These are phyloP conservation scores for Drosophila mojavensis DNA, from an alignment of 1,140 invertebrate genomes.

Conservation along the genomic window DNA sequence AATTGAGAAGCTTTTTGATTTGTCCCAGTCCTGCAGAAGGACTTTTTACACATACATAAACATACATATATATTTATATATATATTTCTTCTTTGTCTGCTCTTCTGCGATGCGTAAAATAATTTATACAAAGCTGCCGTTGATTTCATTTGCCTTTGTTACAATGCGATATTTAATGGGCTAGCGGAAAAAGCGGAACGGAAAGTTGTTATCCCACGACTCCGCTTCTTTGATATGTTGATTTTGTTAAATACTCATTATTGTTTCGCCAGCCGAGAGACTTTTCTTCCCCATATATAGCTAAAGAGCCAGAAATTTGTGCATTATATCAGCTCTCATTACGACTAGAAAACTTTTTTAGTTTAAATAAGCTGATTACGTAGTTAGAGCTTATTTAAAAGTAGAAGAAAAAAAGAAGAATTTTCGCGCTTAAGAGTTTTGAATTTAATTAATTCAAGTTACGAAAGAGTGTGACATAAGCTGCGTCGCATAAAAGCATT, in stretches of 20 bases:
- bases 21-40: constrained; percentile 35
- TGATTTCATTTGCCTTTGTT: constrained; percentile 70
- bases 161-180: constrained; percentile 61
- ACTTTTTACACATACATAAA: constrained; percentile 8
- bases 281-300: neutral
- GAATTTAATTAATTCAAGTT: too few species aligned
- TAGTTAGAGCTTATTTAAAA: too few species aligned
- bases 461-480: too few species aligned
- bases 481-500: neutral
- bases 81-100: constrained; percentile 38
- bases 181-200: constrained; percentile 16
- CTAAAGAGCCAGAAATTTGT: neutral
- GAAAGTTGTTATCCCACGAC: constrained; percentile 4
- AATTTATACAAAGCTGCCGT: constrained; percentile 71
- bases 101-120: constrained; percentile 62
- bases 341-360: neutral
- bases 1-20: constrained; percentile 68
- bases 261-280: constrained; percentile 32
- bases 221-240: constrained; percentile 45
- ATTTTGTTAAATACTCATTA: constrained; percentile 70
- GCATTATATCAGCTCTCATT: neutral
- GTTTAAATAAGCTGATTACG: constrained; percentile 1
- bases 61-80: neutral
- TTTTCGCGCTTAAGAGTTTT: neutral
- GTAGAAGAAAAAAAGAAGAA: too few species aligned